These are phyloP conservation scores for Hymenochirus boettgeri DNA, from an alignment of 2,113 vertebrate genomes.

Conservation along the genomic window DNA sequence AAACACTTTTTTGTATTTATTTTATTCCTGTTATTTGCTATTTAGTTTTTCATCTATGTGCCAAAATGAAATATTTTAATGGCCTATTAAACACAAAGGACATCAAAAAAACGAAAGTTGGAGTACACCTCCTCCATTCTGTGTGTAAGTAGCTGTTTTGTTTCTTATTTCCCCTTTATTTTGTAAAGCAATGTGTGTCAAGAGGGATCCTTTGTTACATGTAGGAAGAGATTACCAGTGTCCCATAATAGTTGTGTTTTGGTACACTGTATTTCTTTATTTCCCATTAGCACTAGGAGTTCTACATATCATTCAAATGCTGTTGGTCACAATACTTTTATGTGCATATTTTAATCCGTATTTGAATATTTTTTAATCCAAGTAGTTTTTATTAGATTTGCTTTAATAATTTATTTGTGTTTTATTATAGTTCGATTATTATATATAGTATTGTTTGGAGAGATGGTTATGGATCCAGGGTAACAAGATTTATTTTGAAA, in stretches of 20 bases:
- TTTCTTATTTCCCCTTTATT: constrained; percentile 40
- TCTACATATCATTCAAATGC: background rate
- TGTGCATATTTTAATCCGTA: too few relatives aligned
- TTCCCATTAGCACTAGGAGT: constrained; percentile 12
- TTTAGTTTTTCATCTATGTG: too few relatives aligned
- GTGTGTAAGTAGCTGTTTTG: constrained; percentile 4
- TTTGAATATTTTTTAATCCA: too few relatives aligned
- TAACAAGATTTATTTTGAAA: too few relatives aligned
- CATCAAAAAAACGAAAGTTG: constrained; percentile 32
- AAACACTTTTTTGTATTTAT: too few relatives aligned
- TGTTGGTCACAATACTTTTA: constrained; percentile 1
- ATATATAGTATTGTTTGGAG: too few relatives aligned
- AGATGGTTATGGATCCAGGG: too few relatives aligned
- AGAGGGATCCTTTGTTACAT: constrained; percentile 39
- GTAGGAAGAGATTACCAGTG: constrained; percentile 37
- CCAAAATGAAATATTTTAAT: constrained; percentile 37
- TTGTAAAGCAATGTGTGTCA: constrained; percentile 32
- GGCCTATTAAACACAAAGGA: constrained; percentile 39
- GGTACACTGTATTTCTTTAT: constrained; percentile 22
- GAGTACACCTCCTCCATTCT: constrained; percentile 24
- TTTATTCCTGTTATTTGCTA: too few relatives aligned
- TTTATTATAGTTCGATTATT: too few relatives aligned
- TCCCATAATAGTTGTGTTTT: constrained; percentile 32
- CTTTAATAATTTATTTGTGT: too few relatives aligned
- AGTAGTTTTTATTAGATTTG: too few relatives aligned